Evolutionary conservation across 2,113 vertebrate species (phyloP).

Genomic region (Serinus canaria): DNA sequence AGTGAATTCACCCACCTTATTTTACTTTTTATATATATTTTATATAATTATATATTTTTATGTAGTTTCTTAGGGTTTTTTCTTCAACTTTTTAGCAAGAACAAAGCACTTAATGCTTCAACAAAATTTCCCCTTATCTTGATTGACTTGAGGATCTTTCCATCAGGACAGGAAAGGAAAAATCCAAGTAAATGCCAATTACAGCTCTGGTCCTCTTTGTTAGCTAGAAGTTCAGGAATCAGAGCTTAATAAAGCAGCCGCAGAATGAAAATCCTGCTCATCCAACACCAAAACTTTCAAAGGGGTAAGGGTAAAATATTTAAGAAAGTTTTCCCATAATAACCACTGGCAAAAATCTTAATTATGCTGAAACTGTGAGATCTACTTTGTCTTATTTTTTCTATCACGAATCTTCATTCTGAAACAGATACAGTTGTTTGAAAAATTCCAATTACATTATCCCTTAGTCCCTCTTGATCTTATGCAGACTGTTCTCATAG

Average conservation of each 20-base stretch:
- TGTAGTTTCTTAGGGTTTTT: neutral
- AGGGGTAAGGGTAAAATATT: conserved; percentile 41
- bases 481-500: conserved; percentile 42
- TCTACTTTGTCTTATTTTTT: conserved; percentile 57
- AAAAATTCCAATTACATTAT: conserved; percentile 65
- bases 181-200: neutral
- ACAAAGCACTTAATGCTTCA: conserved; percentile 11
- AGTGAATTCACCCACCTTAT: neutral
- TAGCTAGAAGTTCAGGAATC: conserved; percentile 41
- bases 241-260: conserved; percentile 49
- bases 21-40: neutral
- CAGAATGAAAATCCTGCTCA: conserved; percentile 57
- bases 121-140: conserved; percentile 23
- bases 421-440: conserved; percentile 60
- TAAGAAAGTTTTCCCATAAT: conserved; percentile 26
- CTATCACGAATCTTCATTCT: conserved; percentile 52
- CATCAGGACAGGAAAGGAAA: neutral
- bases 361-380: conserved; percentile 60
- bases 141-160: conserved; percentile 43
- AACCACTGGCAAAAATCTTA: conserved; percentile 45
- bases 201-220: conserved; percentile 39
- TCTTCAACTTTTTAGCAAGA: conserved; percentile 10
- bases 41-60: conserved; percentile 17
- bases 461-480: conserved; percentile 44
- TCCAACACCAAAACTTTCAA: conserved; percentile 38